Conservation (phyloP, 2,797 vertebrate genomes). For the Anniella stebbinsi region DNA sequence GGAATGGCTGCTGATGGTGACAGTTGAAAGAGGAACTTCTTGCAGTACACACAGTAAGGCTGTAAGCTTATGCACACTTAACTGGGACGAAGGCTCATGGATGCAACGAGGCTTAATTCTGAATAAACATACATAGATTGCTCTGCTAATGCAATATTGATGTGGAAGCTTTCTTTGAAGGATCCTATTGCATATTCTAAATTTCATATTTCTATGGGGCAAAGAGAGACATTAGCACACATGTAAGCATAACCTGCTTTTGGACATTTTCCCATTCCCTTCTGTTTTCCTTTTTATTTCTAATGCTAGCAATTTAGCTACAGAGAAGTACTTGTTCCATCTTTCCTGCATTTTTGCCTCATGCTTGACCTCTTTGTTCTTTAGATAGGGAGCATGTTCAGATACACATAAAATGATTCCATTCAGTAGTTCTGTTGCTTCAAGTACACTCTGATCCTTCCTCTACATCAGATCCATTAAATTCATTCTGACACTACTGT, state of each 20-base stretch:
- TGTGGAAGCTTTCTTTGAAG: neutral
- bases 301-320: neutral
- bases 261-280: neutral
- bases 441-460: conserved; percentile 36
- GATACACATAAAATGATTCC: conserved; percentile 54
- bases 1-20: no score
- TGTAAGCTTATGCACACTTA: no score
- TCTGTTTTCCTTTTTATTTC: neutral
- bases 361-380: conserved; percentile 14
- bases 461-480: conserved; percentile 47
- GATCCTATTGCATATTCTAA: neutral
- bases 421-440: conserved; percentile 24
- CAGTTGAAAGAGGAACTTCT: no score
- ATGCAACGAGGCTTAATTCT: neutral
- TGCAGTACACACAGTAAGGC: no score
- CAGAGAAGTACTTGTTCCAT: neutral
- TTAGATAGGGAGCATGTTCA: conserved; percentile 31
- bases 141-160: no score
- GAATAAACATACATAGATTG: no score
- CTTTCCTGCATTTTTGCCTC: conserved; percentile 1
- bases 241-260: neutral
- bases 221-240: neutral
- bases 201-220: neutral
- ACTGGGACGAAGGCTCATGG: no score
- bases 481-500: conserved; percentile 49